Evolutionary conservation across 2,888 invertebrate species (phyloP).

Genomic region (Dimorphilus gyrociliatus): DNA sequence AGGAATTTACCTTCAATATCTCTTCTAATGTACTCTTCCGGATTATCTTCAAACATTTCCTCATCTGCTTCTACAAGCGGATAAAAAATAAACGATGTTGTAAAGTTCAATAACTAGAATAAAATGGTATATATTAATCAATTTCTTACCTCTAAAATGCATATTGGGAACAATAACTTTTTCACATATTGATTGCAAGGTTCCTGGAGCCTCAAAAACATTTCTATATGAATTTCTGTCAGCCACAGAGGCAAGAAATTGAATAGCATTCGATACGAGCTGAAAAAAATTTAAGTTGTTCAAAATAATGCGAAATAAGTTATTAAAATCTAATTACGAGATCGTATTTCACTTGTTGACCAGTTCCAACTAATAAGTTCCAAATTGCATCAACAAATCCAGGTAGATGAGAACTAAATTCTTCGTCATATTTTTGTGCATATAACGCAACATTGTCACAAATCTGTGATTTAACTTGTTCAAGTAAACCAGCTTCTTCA

Average conservation of each 20-base stretch:
- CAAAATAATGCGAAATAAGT: background rate
- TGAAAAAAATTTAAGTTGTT: constrained; percentile 44
- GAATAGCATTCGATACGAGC: constrained; percentile 86
- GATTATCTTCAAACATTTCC: constrained; percentile 91
- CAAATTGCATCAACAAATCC: constrained; percentile 86
- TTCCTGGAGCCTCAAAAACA: constrained; percentile 71
- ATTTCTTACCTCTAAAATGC: constrained; percentile 62
- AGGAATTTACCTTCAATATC: constrained; percentile 98
- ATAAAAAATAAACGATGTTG: background rate
- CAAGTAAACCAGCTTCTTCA: constrained; percentile 70
- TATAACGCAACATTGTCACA: constrained; percentile 85
- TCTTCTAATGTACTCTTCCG: constrained; percentile 58
- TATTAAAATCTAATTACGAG: constrained; percentile 46
- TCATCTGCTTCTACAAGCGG: constrained; percentile 50
- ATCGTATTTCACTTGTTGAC: constrained; percentile 73
- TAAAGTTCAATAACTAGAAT: background rate
- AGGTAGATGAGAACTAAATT: constrained; percentile 72
- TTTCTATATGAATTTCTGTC: constrained; percentile 70
- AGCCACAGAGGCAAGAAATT: constrained; percentile 83
- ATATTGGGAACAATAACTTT: constrained; percentile 97
- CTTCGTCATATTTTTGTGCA: constrained; percentile 94
- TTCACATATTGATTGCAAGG: constrained; percentile 78
- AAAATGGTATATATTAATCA: background rate
- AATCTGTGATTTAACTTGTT: constrained; percentile 80
- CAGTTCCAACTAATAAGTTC: constrained; percentile 69